Evolutionary conservation across 2,113 vertebrate species (phyloP).

Genomic region (Menura novaehollandiae): DNA sequence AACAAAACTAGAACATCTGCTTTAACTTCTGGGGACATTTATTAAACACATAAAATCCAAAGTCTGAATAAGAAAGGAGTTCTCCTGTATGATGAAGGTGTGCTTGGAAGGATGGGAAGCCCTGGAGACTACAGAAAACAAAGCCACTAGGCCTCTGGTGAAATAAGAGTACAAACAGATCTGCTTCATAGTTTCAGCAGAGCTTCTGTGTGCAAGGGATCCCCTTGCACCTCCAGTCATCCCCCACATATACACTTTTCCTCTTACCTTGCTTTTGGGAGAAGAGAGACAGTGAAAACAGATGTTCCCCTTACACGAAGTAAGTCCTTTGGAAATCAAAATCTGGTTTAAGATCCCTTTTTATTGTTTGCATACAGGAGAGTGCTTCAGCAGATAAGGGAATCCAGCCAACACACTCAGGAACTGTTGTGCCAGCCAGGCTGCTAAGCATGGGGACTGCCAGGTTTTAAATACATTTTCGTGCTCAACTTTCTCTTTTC

Average conservation of each 20-base stretch:
- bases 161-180: background rate
- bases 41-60: background rate
- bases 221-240: background rate
- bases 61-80: background rate
- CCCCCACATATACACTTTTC: background rate
- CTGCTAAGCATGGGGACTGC: background rate
- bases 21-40: background rate
- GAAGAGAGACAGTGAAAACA: background rate
- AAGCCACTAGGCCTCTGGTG: background rate
- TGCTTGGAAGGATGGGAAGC: background rate
- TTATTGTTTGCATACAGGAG: background rate
- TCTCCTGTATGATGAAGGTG: background rate
- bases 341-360: background rate
- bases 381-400: background rate
- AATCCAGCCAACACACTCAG: background rate
- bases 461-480: background rate
- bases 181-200: background rate
- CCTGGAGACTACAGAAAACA: background rate
- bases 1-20: background rate
- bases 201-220: background rate
- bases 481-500: background rate
- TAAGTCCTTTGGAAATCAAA: background rate
- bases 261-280: background rate
- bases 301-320: background rate
- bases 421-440: background rate